Evolutionary conservation across 2,113 vertebrate genomes (phyloP), one percentile per base, ranked within the genome.

Genomic region (Blennius ocellaris): DNA sequence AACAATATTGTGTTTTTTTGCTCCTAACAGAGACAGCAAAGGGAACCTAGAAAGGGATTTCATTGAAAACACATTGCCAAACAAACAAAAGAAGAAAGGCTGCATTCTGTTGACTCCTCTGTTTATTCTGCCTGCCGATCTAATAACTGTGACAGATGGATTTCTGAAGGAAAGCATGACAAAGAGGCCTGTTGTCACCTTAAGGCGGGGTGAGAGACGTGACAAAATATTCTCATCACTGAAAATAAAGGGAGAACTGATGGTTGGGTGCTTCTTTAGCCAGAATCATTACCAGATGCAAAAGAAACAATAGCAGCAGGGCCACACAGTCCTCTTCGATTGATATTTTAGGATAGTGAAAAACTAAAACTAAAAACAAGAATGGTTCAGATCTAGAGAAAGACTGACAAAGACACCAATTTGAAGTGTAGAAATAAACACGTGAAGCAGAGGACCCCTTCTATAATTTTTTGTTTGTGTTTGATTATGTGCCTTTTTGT

Each of bases 71-170:
- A 36, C 14, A 55, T 10, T 12, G 17, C 44, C 41, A 63, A 17
- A 69, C 56, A 60, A 58, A 57, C 6, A 53, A 44, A 3, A 16
- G 52, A 15, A 54, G 7, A 6, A 43, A 57, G 37, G 39, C 44
- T 9, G 2, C 2, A 10, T 39, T 78, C 55, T 76, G 54, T 9
- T 65, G 39, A 60, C 39, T 15, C 58, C 4, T 1, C 39, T 39
- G 43, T 53, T 1, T 8, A 40, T 21, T 8, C 3, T 15, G 47
- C 73, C 56, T 68, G 67, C 56, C 8, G 6, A 79, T 79, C 56
- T 63, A 69, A 71, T 70, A 53, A 45, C 48, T 50, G 51, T 56
- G 56, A 57, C 68, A 70, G 63, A 79, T 45, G 45, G 52, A 55
- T 75, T 80, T 54, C 37, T 62, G 66, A 70, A 47, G n/a, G 16